phyloP scores from a whole-genome alignment of 2,797 vertebrate genomes.

The Hephaestus fuliginosus region DNA sequence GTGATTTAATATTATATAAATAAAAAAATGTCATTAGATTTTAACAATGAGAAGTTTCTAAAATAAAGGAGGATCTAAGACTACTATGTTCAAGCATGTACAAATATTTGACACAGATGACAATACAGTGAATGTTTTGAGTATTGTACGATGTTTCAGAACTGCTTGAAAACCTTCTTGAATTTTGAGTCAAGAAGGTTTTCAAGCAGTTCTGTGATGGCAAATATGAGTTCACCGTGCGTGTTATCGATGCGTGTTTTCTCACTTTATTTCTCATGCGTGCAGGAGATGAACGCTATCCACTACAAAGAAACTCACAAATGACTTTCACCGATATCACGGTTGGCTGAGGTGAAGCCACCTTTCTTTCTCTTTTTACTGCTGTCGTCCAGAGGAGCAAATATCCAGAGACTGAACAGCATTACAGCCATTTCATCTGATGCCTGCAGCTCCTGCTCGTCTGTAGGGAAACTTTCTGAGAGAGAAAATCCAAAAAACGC shows the following conservation, averaged over 20 bases:
- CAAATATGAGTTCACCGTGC: not conserved
- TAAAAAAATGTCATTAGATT: not conserved
- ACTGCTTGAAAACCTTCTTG: not conserved
- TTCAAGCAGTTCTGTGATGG: too few relatives aligned
- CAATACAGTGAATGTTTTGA: not conserved
- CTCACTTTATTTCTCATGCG: not conserved
- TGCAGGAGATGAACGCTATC: not conserved
- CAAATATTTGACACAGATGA: not conserved
- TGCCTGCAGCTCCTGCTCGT: slow-evolving; percentile 53
- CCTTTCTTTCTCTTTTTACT: not conserved
- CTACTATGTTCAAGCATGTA: not conserved
- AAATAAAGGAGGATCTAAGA: not conserved
- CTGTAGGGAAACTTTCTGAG: slow-evolving; percentile 16
- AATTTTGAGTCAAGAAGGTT: too few relatives aligned
- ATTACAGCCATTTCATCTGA: slow-evolving; percentile 40
- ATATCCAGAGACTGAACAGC: slow-evolving; percentile 20
- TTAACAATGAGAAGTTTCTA: not conserved
- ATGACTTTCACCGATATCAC: not conserved
- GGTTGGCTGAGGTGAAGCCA: slow-evolving; percentile 1
- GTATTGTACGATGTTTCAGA: not conserved
- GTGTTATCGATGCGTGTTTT: not conserved
- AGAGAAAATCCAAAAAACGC: slow-evolving; percentile 23
- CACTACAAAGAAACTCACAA: not conserved
- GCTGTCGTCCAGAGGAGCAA: not conserved
- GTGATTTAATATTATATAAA: not conserved